Evolutionary conservation across 2,888 invertebrate species (phyloP).

Genomic region (Lasioglossum zephyrum): DNA sequence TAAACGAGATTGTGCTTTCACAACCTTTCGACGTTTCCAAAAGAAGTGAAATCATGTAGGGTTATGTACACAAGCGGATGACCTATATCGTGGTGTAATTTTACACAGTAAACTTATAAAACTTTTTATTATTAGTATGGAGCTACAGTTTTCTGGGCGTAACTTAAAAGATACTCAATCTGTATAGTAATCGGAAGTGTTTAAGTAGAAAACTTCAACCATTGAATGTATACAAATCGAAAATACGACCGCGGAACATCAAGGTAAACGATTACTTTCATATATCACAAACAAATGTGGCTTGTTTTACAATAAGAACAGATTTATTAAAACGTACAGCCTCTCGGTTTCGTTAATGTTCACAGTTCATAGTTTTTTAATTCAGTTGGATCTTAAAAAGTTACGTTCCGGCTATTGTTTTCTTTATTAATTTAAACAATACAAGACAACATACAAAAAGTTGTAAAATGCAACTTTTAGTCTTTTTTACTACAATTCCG

Average conservation of each 20-base stretch:
- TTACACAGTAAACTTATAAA: background rate
- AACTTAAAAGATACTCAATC: background rate
- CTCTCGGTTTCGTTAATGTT: background rate
- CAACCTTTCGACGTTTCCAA: conserved; percentile 58
- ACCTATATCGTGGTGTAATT: background rate
- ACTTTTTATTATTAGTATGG: background rate
- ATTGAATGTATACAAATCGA: background rate
- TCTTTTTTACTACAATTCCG: too few species aligned
- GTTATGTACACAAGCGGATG: conserved; percentile 7
- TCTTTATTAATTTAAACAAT: too few species aligned
- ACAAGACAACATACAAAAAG: too few species aligned
- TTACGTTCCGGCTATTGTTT: too few species aligned
- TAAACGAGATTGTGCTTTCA: conserved; percentile 67
- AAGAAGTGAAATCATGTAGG: conserved; percentile 62
- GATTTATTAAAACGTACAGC: background rate
- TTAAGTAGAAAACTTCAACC: background rate
- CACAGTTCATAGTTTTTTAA: background rate
- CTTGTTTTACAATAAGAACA: background rate
- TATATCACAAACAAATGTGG: background rate
- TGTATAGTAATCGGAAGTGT: background rate
- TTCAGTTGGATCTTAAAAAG: too few species aligned
- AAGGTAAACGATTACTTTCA: background rate
- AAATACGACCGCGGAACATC: background rate
- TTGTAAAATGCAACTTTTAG: too few species aligned
- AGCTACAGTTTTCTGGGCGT: background rate